Evolutionary conservation across 2,888 invertebrate genomes (phyloP).

Genomic region (Heliconius ethilla): DNA sequence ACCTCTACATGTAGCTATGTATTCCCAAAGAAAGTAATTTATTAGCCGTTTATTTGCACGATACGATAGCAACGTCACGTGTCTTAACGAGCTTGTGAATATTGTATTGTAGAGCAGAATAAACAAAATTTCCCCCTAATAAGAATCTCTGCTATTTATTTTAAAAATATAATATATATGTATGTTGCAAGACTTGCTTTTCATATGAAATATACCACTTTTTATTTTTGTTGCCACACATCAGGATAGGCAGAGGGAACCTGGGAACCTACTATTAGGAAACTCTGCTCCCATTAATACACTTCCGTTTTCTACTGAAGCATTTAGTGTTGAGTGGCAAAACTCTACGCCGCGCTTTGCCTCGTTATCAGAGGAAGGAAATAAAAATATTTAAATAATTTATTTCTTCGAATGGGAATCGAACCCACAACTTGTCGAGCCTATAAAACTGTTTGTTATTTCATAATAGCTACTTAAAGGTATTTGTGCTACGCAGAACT

Average conservation of each 20-base stretch:
- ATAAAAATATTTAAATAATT: not conserved
- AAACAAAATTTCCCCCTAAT: slow-evolving; percentile 17
- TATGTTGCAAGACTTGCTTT: not conserved
- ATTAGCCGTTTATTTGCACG: slow-evolving; percentile 13
- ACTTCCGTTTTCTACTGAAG: too few species aligned
- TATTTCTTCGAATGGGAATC: not conserved
- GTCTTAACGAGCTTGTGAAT: slow-evolving; percentile 11
- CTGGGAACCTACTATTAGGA: not conserved
- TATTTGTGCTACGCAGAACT: not conserved
- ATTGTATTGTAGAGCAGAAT: slow-evolving; percentile 11
- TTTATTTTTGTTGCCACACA: too few species aligned
- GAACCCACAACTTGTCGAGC: too few species aligned
- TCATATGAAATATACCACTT: too few species aligned
- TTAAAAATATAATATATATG: slow-evolving; percentile 1
- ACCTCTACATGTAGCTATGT: not conserved
- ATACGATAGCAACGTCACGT: slow-evolving; percentile 19
- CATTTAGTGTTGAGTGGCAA: not conserved
- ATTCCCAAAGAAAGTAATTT: slow-evolving; percentile 16
- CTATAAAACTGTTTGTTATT: too few species aligned
- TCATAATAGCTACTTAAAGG: not conserved
- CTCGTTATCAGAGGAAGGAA: not conserved
- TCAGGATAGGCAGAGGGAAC: too few species aligned
- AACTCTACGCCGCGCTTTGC: not conserved
- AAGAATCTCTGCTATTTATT: slow-evolving; percentile 16
- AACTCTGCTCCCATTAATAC: not conserved